Percentiles rank a stretch among this genome's conserved stretches.
Conservation (phyloP, 2,113 vertebrate species). For the Morone saxatilis region DNA sequence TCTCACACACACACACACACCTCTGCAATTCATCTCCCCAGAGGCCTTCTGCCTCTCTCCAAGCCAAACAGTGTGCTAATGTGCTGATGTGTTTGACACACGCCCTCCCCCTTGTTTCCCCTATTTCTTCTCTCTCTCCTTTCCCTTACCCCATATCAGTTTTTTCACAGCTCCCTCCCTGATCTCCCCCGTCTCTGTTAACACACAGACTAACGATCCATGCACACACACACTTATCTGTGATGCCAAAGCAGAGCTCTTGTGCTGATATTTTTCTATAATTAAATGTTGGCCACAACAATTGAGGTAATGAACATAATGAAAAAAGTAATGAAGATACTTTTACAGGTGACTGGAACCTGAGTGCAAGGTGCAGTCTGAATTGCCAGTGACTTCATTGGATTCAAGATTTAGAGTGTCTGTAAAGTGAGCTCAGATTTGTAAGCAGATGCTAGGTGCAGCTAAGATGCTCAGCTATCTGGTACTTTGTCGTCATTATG, state of each 20-base stretch:
- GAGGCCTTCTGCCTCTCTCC: constrained; percentile 58
- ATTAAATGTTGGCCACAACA: constrained; percentile 33
- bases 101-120: constrained; percentile 23
- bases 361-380: constrained; percentile 10
- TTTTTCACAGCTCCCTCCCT: constrained; percentile 21
- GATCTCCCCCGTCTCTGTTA: constrained; percentile 2
- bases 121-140: constrained; percentile 21
- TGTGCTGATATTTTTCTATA: constrained; percentile 14
- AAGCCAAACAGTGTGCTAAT: constrained; percentile 70
- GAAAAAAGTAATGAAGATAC: constrained; percentile 44
- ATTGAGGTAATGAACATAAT: constrained; percentile 33
- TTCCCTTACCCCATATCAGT: constrained; percentile 18
- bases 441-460: constrained; percentile 3
- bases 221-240: not conserved
- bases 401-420: constrained; percentile 14
- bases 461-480: not conserved
- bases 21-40: constrained; percentile 53
- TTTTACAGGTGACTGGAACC: constrained; percentile 10
- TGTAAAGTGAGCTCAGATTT: constrained; percentile 6
- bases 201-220: not conserved
- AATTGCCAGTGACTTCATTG: constrained; percentile 22
- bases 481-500: not conserved
- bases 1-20: constrained; percentile 28
- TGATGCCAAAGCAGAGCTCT: constrained; percentile 16
- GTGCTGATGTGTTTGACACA: constrained; percentile 65